These are phyloP conservation scores for Ctenomys sociabilis DNA, from an alignment of 2,113 vertebrate species.

Conservation along the genomic window DNA sequence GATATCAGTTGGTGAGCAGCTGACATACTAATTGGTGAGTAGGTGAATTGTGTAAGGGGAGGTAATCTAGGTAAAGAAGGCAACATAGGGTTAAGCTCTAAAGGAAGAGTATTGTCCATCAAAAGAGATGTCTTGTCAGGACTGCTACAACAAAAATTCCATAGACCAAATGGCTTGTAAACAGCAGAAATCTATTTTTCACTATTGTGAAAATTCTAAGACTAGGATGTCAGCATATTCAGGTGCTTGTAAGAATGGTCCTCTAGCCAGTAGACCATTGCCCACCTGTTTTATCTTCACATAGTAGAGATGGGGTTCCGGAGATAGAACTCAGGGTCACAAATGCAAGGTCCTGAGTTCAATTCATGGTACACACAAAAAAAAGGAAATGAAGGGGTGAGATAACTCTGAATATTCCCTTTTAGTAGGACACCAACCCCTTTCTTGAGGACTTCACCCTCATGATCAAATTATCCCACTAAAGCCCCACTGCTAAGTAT, in stretches of 20 bases:
- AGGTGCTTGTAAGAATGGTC: background rate
- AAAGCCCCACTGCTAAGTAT: background rate
- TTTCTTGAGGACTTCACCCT: background rate
- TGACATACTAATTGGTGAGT: too few relatives aligned
- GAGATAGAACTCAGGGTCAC: too few relatives aligned
- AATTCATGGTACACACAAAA: too few relatives aligned
- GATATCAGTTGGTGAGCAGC: background rate
- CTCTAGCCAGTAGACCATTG: background rate
- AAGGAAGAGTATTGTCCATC: background rate
- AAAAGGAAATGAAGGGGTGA: background rate
- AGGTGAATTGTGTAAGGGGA: background rate
- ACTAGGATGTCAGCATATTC: background rate
- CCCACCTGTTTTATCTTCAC: background rate
- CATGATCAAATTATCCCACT: background rate
- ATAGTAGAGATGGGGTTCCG: background rate
- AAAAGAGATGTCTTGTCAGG: background rate
- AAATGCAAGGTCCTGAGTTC: too few relatives aligned
- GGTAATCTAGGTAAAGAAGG: background rate
- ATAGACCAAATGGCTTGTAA: background rate
- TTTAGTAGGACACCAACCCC: background rate
- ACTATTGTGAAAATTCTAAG: background rate
- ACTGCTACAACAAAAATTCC: background rate
- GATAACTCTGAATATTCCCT: background rate
- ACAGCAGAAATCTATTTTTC: background rate
- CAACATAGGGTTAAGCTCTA: background rate